A percentile compares a stretch with the other conserved stretches of the same genome.
These are phyloP conservation scores for Eupithecia exiguata DNA, from an alignment of 2,888 invertebrate genomes.

Conservation along the genomic window DNA sequence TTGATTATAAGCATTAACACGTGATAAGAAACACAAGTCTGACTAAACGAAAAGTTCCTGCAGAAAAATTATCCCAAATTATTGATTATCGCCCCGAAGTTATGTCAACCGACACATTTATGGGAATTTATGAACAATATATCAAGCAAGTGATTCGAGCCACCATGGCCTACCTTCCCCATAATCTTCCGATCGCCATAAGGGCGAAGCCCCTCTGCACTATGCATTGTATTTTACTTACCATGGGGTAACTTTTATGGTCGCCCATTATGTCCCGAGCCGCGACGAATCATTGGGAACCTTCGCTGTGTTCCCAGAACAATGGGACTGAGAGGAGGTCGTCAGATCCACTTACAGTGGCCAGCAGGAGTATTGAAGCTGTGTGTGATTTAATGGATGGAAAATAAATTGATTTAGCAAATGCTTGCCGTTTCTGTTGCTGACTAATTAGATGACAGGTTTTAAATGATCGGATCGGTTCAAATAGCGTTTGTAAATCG, in stretches of 20 bases:
- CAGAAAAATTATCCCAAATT: background rate
- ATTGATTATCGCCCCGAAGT: slow-evolving; percentile 31
- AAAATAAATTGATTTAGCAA: slow-evolving; percentile 79
- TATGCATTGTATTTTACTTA: slow-evolving; percentile 79
- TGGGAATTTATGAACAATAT: slow-evolving; percentile 50
- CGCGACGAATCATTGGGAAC: slow-evolving; percentile 58
- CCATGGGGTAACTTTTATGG: slow-evolving; percentile 79
- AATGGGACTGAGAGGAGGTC: slow-evolving; percentile 48
- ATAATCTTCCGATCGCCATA: slow-evolving; percentile 57
- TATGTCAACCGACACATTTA: slow-evolving; percentile 42
- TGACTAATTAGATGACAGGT: slow-evolving; percentile 50
- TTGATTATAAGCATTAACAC: background rate
- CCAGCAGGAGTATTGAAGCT: slow-evolving; percentile 67
- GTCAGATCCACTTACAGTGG: slow-evolving; percentile 54
- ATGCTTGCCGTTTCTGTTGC: slow-evolving; percentile 58
- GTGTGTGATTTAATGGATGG: slow-evolving; percentile 79
- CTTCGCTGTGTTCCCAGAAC: slow-evolving; percentile 39
- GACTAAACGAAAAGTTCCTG: background rate
- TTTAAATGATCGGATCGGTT: slow-evolving; percentile 14
- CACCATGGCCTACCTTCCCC: slow-evolving; percentile 59
- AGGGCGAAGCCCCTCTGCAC: slow-evolving; percentile 77
- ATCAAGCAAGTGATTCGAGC: slow-evolving; percentile 69
- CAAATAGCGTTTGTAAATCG: background rate
- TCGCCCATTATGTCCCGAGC: slow-evolving; percentile 60
- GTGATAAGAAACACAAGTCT: background rate